These are phyloP conservation scores for Crotophaga sulcirostris DNA, from an alignment of 2,113 vertebrate species.

Conservation along the genomic window DNA sequence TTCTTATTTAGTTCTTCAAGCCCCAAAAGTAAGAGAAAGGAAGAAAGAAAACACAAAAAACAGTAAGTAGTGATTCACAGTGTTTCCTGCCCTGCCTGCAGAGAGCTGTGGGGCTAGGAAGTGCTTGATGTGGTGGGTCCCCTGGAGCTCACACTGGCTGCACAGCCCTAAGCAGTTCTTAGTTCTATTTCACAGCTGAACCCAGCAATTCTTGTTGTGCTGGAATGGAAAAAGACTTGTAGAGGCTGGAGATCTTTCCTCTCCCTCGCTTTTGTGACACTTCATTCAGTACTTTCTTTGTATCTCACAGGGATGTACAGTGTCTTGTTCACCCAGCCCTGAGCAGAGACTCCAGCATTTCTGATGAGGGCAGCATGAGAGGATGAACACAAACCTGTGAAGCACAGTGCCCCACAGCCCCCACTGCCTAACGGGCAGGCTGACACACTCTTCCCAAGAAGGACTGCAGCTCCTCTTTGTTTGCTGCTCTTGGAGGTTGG, in stretches of 20 bases:
- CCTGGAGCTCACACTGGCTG: not conserved
- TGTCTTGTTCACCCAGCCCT: not conserved
- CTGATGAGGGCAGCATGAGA: not conserved
- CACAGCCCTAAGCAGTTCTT: not conserved
- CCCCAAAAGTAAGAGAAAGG: slow-evolving; percentile 89
- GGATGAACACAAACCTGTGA: not conserved
- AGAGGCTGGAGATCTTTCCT: not conserved
- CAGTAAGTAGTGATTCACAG: slow-evolving; percentile 81
- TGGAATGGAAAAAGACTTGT: not conserved
- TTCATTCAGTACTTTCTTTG: not conserved
- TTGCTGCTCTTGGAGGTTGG: not conserved
- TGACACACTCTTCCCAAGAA: not conserved
- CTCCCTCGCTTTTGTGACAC: not conserved
- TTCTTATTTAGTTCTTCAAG: slow-evolving; percentile 86
- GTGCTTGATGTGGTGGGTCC: slow-evolving; percentile 7
- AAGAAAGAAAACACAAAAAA: slow-evolving; percentile 93
- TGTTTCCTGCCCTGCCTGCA: not conserved
- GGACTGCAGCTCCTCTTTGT: not conserved
- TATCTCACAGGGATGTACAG: not conserved
- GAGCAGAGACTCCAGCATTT: not conserved
- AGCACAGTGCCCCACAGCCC: not conserved
- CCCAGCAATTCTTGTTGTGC: not conserved
- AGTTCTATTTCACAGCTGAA: slow-evolving; percentile 12
- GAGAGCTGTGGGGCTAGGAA: not conserved
- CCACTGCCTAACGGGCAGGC: not conserved